Conservation (phyloP, 1,140 invertebrate genomes). For the Mamestra configurata region DNA sequence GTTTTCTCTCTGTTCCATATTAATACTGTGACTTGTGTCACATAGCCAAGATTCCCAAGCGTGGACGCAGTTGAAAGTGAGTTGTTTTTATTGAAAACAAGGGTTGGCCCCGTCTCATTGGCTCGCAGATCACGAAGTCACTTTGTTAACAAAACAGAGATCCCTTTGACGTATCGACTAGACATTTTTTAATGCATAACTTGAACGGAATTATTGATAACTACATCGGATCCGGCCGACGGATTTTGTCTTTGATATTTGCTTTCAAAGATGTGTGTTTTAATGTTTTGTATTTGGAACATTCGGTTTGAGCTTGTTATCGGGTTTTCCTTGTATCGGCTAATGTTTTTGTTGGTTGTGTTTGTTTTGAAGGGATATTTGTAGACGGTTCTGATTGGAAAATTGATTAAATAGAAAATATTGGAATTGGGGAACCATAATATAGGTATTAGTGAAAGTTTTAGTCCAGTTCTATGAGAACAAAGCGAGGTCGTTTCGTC, state of each 20-base stretch:
- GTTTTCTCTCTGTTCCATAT: conserved; percentile 36
- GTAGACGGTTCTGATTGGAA: background rate
- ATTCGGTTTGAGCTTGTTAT: conserved; percentile 1
- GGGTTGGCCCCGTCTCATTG: conserved; percentile 64
- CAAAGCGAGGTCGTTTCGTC: too few species aligned
- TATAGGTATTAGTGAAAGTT: too few species aligned
- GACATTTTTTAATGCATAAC: conserved; percentile 73
- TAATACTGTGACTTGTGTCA: conserved; percentile 24
- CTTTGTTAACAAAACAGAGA: conserved; percentile 71
- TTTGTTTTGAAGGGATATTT: conserved; percentile 11
- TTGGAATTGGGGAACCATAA: background rate
- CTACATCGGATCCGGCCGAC: conserved; percentile 59
- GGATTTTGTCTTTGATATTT: conserved; percentile 66
- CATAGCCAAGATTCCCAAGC: conserved; percentile 54
- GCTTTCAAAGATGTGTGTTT: conserved; percentile 45
- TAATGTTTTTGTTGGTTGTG: conserved; percentile 42
- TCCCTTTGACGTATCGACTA: conserved; percentile 64
- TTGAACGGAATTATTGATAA: conserved; percentile 79
- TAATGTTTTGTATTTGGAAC: conserved; percentile 42
- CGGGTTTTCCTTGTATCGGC: conserved; percentile 8
- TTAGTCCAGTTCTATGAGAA: too few species aligned
- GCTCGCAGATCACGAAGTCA: conserved; percentile 64
- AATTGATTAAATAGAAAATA: background rate
- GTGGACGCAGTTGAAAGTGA: conserved; percentile 60
- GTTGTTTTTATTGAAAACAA: conserved; percentile 71